Evolutionary conservation across 1,140 invertebrate genomes (phyloP).

Genomic region (Bombyx mori): DNA sequence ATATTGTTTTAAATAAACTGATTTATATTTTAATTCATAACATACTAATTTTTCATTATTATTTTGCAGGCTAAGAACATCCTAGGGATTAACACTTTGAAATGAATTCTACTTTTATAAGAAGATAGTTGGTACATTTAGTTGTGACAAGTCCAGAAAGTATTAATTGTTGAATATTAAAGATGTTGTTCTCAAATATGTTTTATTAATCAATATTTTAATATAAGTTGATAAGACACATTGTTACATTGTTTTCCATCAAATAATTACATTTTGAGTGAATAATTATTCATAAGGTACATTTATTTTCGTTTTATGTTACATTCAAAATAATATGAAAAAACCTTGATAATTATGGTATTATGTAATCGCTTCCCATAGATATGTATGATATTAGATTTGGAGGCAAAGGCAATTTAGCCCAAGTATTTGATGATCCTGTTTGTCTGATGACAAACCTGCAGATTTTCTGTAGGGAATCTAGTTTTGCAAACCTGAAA

Average conservation of each 20-base stretch:
- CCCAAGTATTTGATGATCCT: constrained; percentile 45
- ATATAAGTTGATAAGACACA: not conserved
- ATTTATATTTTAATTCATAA: not conserved
- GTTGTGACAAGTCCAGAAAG: no score
- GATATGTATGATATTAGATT: constrained; percentile 59
- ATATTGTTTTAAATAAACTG: no score
- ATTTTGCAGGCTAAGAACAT: constrained; percentile 63
- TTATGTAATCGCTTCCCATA: constrained; percentile 60
- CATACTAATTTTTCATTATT: constrained; percentile 28
- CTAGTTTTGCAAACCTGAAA: constrained; percentile 63
- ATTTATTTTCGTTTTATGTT: not conserved
- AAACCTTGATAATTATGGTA: constrained; percentile 32
- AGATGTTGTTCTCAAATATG: no score
- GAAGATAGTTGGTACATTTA: no score
- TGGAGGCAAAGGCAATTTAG: constrained; percentile 50
- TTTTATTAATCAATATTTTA: not conserved
- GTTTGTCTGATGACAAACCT: constrained; percentile 64
- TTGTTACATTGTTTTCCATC: not conserved
- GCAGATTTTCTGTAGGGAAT: constrained; percentile 63
- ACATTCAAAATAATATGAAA: constrained; percentile 9
- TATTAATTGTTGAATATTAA: no score
- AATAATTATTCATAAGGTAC: no score
- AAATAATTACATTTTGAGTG: not conserved
- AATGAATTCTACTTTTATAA: constrained; percentile 26
- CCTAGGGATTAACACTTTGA: constrained; percentile 55